phyloP scores from a whole-genome alignment of 2,888 invertebrate genomes.

The Habroteleia sp. region DNA sequence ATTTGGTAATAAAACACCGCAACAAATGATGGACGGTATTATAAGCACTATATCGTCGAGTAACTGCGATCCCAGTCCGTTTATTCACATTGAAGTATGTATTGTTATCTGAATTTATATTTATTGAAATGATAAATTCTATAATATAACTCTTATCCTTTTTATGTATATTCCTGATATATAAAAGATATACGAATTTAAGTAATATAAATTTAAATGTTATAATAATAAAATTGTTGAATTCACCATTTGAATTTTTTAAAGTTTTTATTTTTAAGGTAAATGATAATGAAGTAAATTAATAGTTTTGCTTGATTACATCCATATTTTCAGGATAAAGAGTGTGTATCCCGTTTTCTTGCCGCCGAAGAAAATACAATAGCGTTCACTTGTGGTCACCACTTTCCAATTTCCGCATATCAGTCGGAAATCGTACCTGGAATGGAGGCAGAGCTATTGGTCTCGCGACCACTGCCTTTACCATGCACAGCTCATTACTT shows the following conservation, averaged over 20 bases:
- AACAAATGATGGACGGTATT: constrained; percentile 78
- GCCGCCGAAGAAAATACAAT: constrained; percentile 75
- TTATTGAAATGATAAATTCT: too few relatives aligned
- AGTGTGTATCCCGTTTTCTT: constrained; percentile 73
- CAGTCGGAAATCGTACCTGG: constrained; percentile 74
- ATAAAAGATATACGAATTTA: too few relatives aligned
- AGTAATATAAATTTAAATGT: too few relatives aligned
- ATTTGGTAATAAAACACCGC: constrained; percentile 74
- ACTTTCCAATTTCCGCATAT: constrained; percentile 75
- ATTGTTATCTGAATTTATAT: too few relatives aligned
- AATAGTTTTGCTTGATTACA: too few relatives aligned
- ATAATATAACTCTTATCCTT: too few relatives aligned
- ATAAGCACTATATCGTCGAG: constrained; percentile 75
- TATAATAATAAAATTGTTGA: neutral
- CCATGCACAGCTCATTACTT: constrained; percentile 78
- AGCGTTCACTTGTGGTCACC: constrained; percentile 79
- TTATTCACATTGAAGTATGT: constrained; percentile 77
- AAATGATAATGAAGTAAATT: too few relatives aligned
- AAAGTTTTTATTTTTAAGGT: too few relatives aligned
- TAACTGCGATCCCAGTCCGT: constrained; percentile 75
- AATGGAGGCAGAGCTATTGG: constrained; percentile 78
- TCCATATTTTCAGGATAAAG: constrained; percentile 69
- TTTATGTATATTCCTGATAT: too few relatives aligned
- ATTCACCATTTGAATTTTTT: too few relatives aligned
- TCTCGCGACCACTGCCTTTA: constrained; percentile 72